Evolutionary conservation across 2,797 vertebrate genomes (phyloP).

Genomic region (Xyrichtys novacula): DNA sequence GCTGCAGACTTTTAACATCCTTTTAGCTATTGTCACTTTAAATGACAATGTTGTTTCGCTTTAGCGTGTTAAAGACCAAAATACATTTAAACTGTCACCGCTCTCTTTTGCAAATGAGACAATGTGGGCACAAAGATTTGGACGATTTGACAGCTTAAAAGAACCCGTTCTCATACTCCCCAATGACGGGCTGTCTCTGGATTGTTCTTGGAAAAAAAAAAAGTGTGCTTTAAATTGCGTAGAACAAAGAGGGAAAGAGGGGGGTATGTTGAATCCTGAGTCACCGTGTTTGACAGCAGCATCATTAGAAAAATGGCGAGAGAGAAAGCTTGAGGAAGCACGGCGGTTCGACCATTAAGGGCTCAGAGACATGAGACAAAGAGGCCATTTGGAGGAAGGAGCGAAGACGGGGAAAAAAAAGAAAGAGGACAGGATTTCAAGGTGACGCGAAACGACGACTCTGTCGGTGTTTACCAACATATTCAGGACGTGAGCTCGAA

Average conservation of each 20-base stretch:
- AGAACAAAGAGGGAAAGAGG: conserved; percentile 16
- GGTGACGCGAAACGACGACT: conserved; percentile 14
- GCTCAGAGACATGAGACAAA: conserved; percentile 20
- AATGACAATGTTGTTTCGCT: not conserved
- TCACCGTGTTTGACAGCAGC: conserved; percentile 36
- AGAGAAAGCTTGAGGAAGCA: conserved; percentile 28
- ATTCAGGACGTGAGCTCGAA: not conserved
- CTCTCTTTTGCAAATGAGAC: conserved; percentile 26
- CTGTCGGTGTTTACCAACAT: conserved; percentile 5
- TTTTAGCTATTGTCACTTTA: conserved; percentile 26
- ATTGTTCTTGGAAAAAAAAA: conserved; percentile 15
- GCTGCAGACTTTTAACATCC: conserved; percentile 17
- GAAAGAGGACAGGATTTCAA: not conserved
- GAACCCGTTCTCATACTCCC: not conserved
- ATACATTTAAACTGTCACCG: conserved; percentile 39
- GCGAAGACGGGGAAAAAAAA: not conserved
- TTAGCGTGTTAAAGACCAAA: conserved; percentile 2
- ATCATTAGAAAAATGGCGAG: conserved; percentile 39
- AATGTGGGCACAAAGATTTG: conserved; percentile 23
- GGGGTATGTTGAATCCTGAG: conserved; percentile 19
- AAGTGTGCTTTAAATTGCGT: not conserved
- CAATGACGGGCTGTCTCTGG: conserved; percentile 7
- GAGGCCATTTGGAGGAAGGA: conserved; percentile 15
- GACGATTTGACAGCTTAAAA: conserved; percentile 41
- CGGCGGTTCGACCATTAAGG: conserved; percentile 45